phyloP scores from a whole-genome alignment of 2,797 vertebrate genomes.

The Trachurus trachurus region DNA sequence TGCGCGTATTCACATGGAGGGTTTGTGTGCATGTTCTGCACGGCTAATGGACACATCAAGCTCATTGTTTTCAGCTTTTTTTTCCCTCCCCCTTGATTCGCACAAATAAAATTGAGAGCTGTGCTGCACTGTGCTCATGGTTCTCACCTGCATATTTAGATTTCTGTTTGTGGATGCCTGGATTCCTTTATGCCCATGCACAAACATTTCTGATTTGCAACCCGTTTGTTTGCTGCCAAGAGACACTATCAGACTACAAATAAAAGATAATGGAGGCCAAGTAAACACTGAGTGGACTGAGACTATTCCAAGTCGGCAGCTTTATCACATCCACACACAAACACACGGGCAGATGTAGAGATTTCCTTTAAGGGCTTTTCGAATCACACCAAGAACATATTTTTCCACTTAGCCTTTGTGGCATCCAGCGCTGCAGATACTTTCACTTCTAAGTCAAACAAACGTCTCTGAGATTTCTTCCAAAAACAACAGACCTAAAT shows the following conservation, averaged over 20 bases:
- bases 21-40: conserved; percentile 60
- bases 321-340: conserved; percentile 64
- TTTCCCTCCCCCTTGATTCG: not conserved
- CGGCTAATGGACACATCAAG: conserved; percentile 58
- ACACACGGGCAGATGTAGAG: conserved; percentile 66
- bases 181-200: conserved; percentile 65
- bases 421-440: conserved; percentile 22
- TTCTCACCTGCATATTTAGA: conserved; percentile 53
- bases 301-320: conserved; percentile 72
- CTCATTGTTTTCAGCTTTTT: conserved; percentile 43
- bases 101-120: conserved; percentile 36
- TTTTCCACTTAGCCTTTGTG: conserved; percentile 18
- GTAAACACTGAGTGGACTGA: conserved; percentile 79
- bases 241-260: conserved; percentile 82
- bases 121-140: conserved; percentile 14
- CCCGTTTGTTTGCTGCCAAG: conserved; percentile 73
- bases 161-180: conserved; percentile 49
- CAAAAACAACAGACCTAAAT: conserved; percentile 9
- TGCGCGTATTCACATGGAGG: conserved; percentile 64
- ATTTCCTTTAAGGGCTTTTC: conserved; percentile 67
- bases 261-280: conserved; percentile 86
- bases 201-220: conserved; percentile 75
- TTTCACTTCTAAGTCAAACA: conserved; percentile 38
- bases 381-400: conserved; percentile 50
- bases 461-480: conserved; percentile 22